phyloP scores from a whole-genome alignment of 2,888 invertebrate species.

The Scaptodrosophila latifasciaeformis region DNA sequence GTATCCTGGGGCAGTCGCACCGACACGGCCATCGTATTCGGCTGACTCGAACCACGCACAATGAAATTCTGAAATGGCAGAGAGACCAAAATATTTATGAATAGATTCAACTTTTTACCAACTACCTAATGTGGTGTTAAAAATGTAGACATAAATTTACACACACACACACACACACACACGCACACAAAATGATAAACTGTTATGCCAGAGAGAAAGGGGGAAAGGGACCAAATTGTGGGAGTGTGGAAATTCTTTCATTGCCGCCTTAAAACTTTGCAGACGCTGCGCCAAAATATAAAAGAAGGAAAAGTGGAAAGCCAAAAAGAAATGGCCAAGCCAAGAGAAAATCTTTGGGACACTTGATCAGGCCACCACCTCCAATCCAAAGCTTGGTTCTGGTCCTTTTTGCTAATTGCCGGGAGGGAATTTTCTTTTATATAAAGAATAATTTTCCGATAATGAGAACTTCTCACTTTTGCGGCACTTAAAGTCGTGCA shows the following conservation, averaged over 20 bases:
- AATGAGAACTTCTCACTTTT: constrained; percentile 51
- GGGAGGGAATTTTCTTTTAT: constrained; percentile 50
- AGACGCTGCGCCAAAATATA: constrained; percentile 62
- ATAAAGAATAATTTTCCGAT: no score
- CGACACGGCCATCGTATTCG: constrained; percentile 95
- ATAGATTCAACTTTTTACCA: no score
- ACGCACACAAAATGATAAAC: constrained; percentile 66
- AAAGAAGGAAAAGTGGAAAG: constrained; percentile 7
- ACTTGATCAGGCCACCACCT: no score
- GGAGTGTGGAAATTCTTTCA: no score
- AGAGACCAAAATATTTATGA: no score
- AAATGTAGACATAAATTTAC: constrained; percentile 72
- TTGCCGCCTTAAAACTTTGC: constrained; percentile 61
- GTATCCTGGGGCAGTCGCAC: constrained; percentile 91
- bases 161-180: constrained; percentile 25
- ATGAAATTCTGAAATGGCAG: constrained; percentile 87
- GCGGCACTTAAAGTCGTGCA: constrained; percentile 36
- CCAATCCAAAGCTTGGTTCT: no score
- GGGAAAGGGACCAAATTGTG: constrained; percentile 1
- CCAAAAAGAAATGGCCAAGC: constrained; percentile 31
- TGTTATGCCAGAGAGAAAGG: constrained; percentile 22
- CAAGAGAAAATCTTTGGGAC: constrained; percentile 2
- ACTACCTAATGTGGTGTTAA: constrained; percentile 71
- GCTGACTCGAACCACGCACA: constrained; percentile 94
- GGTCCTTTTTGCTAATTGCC: constrained; percentile 33